Evolutionary conservation across 1,140 invertebrate species (phyloP), one percentile per base, ranked within the genome.

Genomic region (Pseudomyrmex gracilis): DNA sequence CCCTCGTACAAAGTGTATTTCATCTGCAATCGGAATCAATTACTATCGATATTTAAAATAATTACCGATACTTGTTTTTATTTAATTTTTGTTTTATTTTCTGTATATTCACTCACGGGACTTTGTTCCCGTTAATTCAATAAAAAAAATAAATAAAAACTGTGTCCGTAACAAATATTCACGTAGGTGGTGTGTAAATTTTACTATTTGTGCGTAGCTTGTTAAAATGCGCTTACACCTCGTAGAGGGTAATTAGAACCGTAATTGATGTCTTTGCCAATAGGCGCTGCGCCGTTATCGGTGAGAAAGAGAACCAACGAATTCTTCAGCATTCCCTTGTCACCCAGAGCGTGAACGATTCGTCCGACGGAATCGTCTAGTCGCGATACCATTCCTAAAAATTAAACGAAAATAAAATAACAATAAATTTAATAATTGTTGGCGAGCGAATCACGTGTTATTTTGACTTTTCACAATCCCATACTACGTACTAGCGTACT

Each of bases 1-100:
- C 97, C 97, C 92, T 97, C 96, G 95, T 96, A 97, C 20, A 97
- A 85, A 1, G 96, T 96, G 73, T 95, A 95, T 90, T 97, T 97
- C 2, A 96, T 95, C 96, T 96, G 71, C 17, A 49, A 2, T 70
- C 5, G 34, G 34, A 12, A 80, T 55, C 64, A 82, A 82, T 82
- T n/a, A 34, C 5, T 34, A 34, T 34, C 34, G 0, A 34, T 34
- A 34, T 34, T 49, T 51, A 51, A 51, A 49, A 10, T 12, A 51
- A 13, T 2, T 51, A 51, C 2, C 13, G 0, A 10, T 12, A 12
- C 9, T 49, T 9, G n/a, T 49, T 49, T 49, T 49, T 49, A 13
- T 47, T 47, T 51, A 51, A 51, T 51, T 13, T 51, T 51, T 51
- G 0, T 51, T 51, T 13, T 51, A 51, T 51, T 51, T 51, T 51